Evolutionary conservation across 37 sponge, comb jelly and placozoan species (phyloP).

Genomic region (Ianthella basta): DNA sequence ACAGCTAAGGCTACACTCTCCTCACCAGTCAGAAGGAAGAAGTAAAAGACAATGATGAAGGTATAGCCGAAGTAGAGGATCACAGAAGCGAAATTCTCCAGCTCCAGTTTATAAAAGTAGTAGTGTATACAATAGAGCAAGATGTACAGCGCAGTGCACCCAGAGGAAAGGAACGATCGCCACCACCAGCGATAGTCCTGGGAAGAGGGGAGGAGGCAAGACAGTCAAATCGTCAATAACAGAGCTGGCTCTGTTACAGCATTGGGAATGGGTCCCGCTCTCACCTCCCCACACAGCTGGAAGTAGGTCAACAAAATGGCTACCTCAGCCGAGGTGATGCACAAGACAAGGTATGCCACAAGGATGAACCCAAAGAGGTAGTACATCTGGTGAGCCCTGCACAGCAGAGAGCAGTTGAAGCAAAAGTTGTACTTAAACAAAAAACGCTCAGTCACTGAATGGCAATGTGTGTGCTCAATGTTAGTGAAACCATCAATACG

Average conservation of each 20-base stretch:
- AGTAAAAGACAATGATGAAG: slow-evolving; percentile 80
- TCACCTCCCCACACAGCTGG: slow-evolving; percentile 94
- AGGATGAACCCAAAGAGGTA: slow-evolving; percentile 99
- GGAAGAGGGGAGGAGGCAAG: not conserved
- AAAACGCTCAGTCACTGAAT: too few species aligned
- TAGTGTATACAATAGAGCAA: slow-evolving; percentile 91
- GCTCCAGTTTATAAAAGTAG: slow-evolving; percentile 80
- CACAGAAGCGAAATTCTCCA: slow-evolving; percentile 76
- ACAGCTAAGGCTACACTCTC: too few species aligned
- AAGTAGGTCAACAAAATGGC: slow-evolving; percentile 97
- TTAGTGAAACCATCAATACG: too few species aligned
- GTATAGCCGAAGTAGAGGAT: slow-evolving; percentile 98
- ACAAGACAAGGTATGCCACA: slow-evolving; percentile 85
- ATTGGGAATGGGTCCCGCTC: not conserved
- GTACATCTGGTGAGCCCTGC: slow-evolving; percentile 95
- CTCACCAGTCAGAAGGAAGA: slow-evolving; percentile 93
- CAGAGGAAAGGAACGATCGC: slow-evolving; percentile 95
- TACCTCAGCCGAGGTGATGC: slow-evolving; percentile 90
- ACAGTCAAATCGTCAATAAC: not conserved
- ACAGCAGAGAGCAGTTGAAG: too few species aligned
- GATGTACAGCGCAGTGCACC: slow-evolving; percentile 65
- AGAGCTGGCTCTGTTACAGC: too few species aligned
- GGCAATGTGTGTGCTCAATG: too few species aligned
- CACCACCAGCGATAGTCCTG: slow-evolving; percentile 99
- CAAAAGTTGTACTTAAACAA: too few species aligned